Evolutionary conservation across 2,888 invertebrate species (phyloP).

Genomic region (Pachydiplax longipennis): DNA sequence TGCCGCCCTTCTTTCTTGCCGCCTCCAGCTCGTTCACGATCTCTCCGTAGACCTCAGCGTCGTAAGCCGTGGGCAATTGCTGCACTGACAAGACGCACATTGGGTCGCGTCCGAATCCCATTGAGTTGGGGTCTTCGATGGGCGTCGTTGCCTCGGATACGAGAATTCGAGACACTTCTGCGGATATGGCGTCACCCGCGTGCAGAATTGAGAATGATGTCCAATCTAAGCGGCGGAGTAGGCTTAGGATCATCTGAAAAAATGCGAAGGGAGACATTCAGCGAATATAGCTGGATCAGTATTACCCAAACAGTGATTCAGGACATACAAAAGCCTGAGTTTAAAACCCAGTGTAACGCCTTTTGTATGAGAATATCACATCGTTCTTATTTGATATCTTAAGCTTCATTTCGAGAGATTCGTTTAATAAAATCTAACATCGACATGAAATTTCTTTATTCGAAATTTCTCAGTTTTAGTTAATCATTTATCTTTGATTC

Average conservation of each 20-base stretch:
- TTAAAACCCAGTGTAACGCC: no score
- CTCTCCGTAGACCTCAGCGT: conserved; percentile 9
- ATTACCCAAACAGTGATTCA: no score
- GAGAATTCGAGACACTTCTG: conserved; percentile 12
- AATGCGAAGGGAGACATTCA: background rate
- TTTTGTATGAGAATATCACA: no score
- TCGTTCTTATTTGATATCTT: no score
- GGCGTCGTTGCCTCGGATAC: background rate
- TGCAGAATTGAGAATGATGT: conserved; percentile 56
- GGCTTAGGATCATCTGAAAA: conserved; percentile 55
- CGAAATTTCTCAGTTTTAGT: no score
- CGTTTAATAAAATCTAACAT: no score
- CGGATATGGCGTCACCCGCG: conserved; percentile 52
- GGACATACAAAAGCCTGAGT: no score
- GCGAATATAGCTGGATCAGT: no score
- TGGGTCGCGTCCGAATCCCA: background rate
- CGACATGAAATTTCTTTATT: no score
- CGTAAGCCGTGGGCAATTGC: background rate
- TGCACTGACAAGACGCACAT: conserved; percentile 20
- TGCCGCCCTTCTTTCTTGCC: background rate
- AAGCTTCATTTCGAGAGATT: no score
- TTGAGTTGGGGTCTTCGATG: background rate
- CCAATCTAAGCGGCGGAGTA: conserved; percentile 56
- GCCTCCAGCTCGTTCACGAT: background rate
- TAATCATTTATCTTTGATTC: no score